Evolutionary conservation across 2,888 invertebrate species (phyloP), one percentile per base, ranked within the genome.

Genomic region (Polietes domitor): DNA sequence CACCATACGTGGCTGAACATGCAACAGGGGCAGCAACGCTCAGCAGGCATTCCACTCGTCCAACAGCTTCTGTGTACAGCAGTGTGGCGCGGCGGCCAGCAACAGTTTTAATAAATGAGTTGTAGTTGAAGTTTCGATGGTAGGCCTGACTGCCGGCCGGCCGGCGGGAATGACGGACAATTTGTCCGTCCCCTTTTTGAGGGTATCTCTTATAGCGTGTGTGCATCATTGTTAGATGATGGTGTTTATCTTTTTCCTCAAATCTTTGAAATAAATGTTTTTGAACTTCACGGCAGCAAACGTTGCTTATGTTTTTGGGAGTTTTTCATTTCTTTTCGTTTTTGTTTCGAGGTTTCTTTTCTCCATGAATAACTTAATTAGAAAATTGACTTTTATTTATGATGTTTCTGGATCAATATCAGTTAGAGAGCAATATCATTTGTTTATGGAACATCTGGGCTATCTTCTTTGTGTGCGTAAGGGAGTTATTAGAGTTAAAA

Each of bases 341-440:
- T 53, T 10, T 7, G 1, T 21, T 21, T 53, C 19, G n/a, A n/a
- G n/a, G 12, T 37, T 65, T 65, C 32, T 63, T 32, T n/a, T 2
- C 47, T 47, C 32, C 17, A 65, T 65, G 21, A 63, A 63, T 65
- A 65, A 65, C 65, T 65, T 65, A 65, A 65, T 65, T 65, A 65
- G 65, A 37, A 41, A 65, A 65, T 65, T 65, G 37, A 65, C 65
- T 65, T 65, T 65, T 65, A 65, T 65, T 65, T 65, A 65, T 65
- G 65, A 41, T 65, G 28, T 65, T 17, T 32, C 1, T 41, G 65
- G 19, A 19, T 65, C 65, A 65, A 65, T 65, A 65, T 41, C 65
- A 17, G 28, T n/a, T 58, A 21, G 21, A 47, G 50, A n/a, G 28
- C 61, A 61, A 1, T 3, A 7, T 1, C 24, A 12, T 65, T 6